A percentile compares a stretch with the other conserved stretches of the same genome.
Conservation (phyloP, 2,113 vertebrate genomes). For the Fregetta grallaria region DNA sequence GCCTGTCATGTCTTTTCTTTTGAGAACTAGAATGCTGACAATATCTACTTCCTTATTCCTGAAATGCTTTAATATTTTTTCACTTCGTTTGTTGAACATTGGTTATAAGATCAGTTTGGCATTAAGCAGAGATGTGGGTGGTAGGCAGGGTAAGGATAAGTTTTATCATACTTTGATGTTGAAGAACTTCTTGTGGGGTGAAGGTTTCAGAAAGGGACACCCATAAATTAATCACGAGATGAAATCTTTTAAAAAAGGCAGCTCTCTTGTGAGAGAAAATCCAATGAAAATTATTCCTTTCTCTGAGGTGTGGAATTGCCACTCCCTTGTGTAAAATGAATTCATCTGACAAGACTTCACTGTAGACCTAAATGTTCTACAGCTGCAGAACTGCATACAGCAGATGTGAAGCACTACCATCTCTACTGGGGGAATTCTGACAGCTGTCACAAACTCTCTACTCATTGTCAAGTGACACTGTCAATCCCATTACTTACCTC, state of each 20-base stretch:
- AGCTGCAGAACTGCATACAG: background rate
- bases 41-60: background rate
- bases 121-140: background rate
- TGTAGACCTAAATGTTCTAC: background rate
- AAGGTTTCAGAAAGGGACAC: background rate
- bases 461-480: background rate
- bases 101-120: background rate
- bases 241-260: background rate
- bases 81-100: background rate
- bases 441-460: background rate
- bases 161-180: background rate
- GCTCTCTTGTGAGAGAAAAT: background rate
- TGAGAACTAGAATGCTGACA: background rate
- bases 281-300: background rate
- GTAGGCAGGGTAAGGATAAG: background rate
- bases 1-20: background rate
- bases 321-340: background rate
- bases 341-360: background rate
- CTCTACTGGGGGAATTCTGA: background rate
- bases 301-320: background rate
- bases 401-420: background rate
- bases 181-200: background rate
- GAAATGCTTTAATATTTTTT: background rate
- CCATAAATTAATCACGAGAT: background rate
- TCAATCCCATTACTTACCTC: background rate